Evolutionary conservation across 2,797 vertebrate species (phyloP).

Genomic region (Manis javanica): DNA sequence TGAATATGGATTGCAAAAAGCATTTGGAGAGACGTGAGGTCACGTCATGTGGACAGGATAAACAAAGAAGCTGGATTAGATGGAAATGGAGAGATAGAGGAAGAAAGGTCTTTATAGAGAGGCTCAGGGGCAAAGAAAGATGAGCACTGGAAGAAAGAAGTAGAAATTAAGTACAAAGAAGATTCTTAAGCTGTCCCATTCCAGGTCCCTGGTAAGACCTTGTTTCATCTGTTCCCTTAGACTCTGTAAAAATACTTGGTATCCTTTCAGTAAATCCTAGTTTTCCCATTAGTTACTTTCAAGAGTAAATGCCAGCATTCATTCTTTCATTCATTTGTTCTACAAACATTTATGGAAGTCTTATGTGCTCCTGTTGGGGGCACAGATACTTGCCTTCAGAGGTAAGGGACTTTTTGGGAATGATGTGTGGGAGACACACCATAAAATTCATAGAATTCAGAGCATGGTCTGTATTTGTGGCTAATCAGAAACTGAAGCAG

Average conservation of each 20-base stretch:
- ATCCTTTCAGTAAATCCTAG: not conserved
- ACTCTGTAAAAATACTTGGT: not conserved
- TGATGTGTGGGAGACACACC: not conserved
- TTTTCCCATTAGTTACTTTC: not conserved
- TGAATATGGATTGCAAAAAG: not conserved
- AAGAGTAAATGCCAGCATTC: not conserved
- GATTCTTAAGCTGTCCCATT: not conserved
- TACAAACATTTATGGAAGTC: not conserved
- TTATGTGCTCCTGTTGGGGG: not conserved
- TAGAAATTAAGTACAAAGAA: not conserved
- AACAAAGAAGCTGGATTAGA: not conserved
- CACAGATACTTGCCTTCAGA: not conserved
- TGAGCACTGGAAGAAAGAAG: not conserved
- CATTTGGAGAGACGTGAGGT: not conserved
- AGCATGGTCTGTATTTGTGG: constrained; percentile 62
- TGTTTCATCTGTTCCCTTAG: not conserved
- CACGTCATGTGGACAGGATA: not conserved
- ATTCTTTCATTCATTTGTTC: not conserved
- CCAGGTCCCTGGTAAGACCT: not conserved
- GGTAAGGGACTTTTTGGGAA: constrained; percentile 26
- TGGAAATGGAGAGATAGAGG: not conserved
- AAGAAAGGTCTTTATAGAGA: not conserved
- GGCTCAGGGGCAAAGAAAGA: not conserved
- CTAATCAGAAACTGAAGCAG: constrained; percentile 72
- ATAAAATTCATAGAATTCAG: constrained; percentile 24